Evolutionary conservation across 2,888 invertebrate genomes (phyloP).

Genomic region (Mactromeris polynyma): DNA sequence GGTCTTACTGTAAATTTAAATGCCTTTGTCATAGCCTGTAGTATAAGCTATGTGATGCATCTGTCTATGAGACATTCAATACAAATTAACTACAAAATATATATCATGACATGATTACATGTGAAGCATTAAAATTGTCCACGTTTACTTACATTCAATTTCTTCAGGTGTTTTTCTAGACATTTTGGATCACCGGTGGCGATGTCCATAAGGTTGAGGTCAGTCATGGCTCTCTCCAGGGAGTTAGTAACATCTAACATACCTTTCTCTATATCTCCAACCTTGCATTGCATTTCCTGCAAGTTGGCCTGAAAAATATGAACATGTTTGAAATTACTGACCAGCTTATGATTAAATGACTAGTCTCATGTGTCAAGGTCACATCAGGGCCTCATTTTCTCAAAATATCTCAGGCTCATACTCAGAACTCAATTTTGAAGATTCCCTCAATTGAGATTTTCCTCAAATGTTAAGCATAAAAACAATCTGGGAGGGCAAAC

Average conservation of each 20-base stretch:
- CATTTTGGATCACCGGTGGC: conserved; percentile 86
- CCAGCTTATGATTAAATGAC: background rate
- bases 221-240: conserved; percentile 82
- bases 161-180: conserved; percentile 86
- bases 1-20: too few species aligned
- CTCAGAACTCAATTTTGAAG: too few species aligned
- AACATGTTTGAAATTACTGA: background rate
- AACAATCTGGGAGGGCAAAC: too few species aligned
- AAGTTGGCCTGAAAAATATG: conserved; percentile 79
- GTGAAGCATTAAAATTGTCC: too few species aligned
- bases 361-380: too few species aligned
- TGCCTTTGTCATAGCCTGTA: too few species aligned
- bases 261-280: conserved; percentile 86
- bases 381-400: too few species aligned
- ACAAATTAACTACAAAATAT: background rate
- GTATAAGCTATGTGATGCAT: background rate
- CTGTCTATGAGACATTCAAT: background rate
- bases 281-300: conserved; percentile 84
- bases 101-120: too few species aligned
- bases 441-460: too few species aligned
- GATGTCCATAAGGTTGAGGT: conserved; percentile 82
- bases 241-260: conserved; percentile 85
- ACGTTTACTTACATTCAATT: conserved; percentile 84
- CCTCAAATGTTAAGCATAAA: too few species aligned
- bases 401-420: too few species aligned